Percentiles rank a stretch among this genome's conserved stretches.
These are phyloP conservation scores for Apodemia hepburni DNA, from an alignment of 2,888 invertebrate species.

Conservation along the genomic window DNA sequence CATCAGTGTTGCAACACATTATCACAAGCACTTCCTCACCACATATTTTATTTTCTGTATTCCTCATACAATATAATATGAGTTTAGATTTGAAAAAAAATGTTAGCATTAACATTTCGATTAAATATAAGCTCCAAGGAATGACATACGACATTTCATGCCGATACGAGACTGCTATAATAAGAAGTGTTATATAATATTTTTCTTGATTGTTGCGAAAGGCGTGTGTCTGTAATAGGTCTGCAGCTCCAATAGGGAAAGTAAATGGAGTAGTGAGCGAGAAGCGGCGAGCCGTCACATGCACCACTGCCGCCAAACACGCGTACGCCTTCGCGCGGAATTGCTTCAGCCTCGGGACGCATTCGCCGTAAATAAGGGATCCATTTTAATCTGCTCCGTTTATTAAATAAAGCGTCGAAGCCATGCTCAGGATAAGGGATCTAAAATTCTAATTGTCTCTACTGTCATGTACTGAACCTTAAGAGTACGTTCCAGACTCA, in stretches of 20 bases:
- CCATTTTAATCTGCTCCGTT: not conserved
- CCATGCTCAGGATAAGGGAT: constrained; percentile 44
- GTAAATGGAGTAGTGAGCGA: constrained; percentile 19
- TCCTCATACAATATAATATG: too few relatives aligned
- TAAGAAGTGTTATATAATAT: not conserved
- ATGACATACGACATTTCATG: not conserved
- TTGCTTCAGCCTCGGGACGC: not conserved
- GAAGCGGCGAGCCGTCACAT: constrained; percentile 31
- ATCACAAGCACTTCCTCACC: too few relatives aligned
- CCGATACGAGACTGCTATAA: not conserved
- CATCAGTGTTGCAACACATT: too few relatives aligned
- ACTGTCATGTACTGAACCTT: constrained; percentile 40
- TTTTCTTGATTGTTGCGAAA: not conserved
- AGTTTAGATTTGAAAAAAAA: too few relatives aligned
- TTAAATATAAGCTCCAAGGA: not conserved
- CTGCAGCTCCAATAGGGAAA: not conserved
- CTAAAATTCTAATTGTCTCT: constrained; percentile 38
- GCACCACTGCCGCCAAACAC: not conserved
- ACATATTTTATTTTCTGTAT: too few relatives aligned
- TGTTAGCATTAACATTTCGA: too few relatives aligned
- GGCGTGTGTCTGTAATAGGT: not conserved
- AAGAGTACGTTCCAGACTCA: constrained; percentile 42
- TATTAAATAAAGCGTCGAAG: constrained; percentile 41
- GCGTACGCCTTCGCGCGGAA: not conserved
- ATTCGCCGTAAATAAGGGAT: not conserved